phyloP scores from a whole-genome alignment of 2,888 invertebrate species.

The Operophtera brumata region DNA sequence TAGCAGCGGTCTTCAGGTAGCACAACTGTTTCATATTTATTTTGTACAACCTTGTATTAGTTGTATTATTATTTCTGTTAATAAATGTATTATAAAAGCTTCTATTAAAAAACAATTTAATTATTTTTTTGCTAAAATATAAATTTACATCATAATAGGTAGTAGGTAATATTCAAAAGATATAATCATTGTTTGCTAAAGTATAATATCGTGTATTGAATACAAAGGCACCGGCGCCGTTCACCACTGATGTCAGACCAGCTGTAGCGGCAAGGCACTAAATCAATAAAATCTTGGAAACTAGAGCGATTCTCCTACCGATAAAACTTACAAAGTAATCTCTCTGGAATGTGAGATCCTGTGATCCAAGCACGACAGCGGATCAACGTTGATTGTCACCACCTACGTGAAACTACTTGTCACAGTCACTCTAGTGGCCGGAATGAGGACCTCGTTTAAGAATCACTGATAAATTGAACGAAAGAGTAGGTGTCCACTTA shows the following conservation, averaged over 20 bases:
- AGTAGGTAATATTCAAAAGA: background rate
- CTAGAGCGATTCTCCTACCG: constrained; percentile 25
- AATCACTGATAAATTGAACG: constrained; percentile 31
- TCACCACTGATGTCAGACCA: background rate
- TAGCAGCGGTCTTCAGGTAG: too few relatives aligned
- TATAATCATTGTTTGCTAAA: background rate
- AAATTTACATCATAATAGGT: too few relatives aligned
- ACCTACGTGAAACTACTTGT: constrained; percentile 26
- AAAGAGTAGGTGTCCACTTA: constrained; percentile 23
- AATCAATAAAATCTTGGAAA: constrained; percentile 16
- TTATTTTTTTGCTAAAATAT: too few relatives aligned
- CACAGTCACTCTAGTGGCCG: constrained; percentile 8
- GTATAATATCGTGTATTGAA: background rate
- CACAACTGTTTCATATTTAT: too few relatives aligned
- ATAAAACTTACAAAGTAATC: constrained; percentile 4
- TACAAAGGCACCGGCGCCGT: background rate
- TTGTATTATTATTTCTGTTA: too few relatives aligned
- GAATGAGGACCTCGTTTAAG: constrained; percentile 28
- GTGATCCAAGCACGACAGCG: constrained; percentile 24
- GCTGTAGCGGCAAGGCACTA: background rate
- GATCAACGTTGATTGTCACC: constrained; percentile 31
- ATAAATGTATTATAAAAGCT: too few relatives aligned
- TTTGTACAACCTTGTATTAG: too few relatives aligned
- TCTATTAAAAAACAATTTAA: too few relatives aligned
- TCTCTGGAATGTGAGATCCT: constrained; percentile 21